Base-by-base conservation (phyloP, 2,113 vertebrate species). In the Fregata magnificens region DNA sequence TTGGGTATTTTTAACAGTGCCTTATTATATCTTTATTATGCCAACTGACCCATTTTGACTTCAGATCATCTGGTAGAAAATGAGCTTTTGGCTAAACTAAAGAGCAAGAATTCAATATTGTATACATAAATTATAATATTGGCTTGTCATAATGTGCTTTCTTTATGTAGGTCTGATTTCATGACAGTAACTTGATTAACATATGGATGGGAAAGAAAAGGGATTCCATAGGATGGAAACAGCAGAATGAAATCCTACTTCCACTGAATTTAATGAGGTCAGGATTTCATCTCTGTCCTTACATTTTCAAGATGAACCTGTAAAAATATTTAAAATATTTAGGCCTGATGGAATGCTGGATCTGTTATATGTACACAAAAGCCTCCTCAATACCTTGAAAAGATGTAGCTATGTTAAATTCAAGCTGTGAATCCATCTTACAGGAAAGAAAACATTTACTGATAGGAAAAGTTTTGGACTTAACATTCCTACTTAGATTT, bases 21-120 rank as follows among this genome's bases (percentile, higher is more conserved):
- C 21, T 85, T 81, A 91, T 97, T 89, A 73, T 56, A 94, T 77
- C 74, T 94, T 93, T 94, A 87, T 96, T 96, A 90, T 73, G 73
- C n/a, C 63, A 95, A 74, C 34, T 95, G 90, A 94, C 53, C 82
- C 71, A 79, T 86, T 86, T 70, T 89, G 45, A 95, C 69, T 85
- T 86, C 45, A 84, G 66, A 91, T 92, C 49, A 49, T 63, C 36
- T 25, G 26, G 14, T 10, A 93, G 86, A 96, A 97, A 93, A 95
- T 58, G 74, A 95, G 59, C 5, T 93, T 89, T 71, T 45, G 58
- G 74, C 9, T 38, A 62, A 91, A 88, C 7, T 53, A 20, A 77
- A 77, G 42, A 59, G 56, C 21, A 53, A 86, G 26, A 49, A 34
- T 62, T 72, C 50, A 80, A 32, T 65, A 50, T 16, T 58, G 24